A percentile compares a stretch with the other conserved stretches of the same genome.
Conservation (phyloP, 2,113 vertebrate genomes). For the Rhinoderma darwinii region DNA sequence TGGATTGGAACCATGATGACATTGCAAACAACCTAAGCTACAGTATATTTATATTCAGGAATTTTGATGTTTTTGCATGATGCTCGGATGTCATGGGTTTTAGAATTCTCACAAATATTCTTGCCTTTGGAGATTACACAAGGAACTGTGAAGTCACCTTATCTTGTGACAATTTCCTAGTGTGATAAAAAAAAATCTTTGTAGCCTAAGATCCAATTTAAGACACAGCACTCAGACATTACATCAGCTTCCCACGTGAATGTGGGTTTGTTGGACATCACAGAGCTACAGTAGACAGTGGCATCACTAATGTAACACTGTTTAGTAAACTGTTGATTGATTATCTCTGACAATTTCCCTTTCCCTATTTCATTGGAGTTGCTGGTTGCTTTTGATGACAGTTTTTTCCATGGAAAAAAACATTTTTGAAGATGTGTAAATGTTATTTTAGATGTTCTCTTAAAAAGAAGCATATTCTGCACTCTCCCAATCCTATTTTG, state of each 20-base stretch:
- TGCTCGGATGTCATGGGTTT: not conserved
- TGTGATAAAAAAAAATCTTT: not conserved
- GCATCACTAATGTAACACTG: not conserved
- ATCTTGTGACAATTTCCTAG: slow-evolving; percentile 3
- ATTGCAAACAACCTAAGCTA: not conserved
- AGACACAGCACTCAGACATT: slow-evolving; percentile 8
- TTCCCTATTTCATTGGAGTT: not conserved
- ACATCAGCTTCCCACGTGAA: slow-evolving; percentile 13
- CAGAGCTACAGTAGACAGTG: not conserved
- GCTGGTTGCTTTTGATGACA: not conserved
- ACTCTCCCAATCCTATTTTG: not conserved
- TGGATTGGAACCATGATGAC: not conserved
- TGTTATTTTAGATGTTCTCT: not conserved
- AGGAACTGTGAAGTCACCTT: not conserved
- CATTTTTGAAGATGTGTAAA: not conserved
- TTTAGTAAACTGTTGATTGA: not conserved
- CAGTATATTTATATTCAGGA: not conserved
- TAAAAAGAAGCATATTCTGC: not conserved
- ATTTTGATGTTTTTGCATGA: not conserved
- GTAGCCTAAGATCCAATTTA: not conserved
- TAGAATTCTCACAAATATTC: not conserved
- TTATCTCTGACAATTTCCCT: slow-evolving; percentile 3
- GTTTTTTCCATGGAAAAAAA: not conserved
- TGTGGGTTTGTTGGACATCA: not conserved
- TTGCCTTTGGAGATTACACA: not conserved